Evolutionary conservation across 2,113 vertebrate genomes (phyloP), one percentile per base, ranked within the genome.

Genomic region (Lichenostomus cassidix): DNA sequence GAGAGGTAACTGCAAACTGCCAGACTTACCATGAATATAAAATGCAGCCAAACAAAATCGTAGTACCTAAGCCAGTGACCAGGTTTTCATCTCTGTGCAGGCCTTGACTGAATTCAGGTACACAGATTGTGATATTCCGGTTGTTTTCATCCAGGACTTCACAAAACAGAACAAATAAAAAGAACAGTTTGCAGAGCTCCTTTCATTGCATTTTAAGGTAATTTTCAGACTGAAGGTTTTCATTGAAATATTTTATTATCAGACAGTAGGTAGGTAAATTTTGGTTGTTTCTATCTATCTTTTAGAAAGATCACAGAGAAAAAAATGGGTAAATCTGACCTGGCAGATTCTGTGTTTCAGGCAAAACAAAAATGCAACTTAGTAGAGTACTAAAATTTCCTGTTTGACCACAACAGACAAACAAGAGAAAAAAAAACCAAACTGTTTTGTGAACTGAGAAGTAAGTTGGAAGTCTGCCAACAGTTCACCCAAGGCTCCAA

Each of bases 11-110:
- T 39, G 53, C 27, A 87, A 88, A 62, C 7, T 7, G 7, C 20
- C 27, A 83, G 67, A 97, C 98, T 97, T 98, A 99, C 99, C 99
- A 99, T 47, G 99, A 99, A 95, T 99, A 99, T 37, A 99, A 97
- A 95, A 99, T 98, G 76, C 99, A 99, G 84, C 96, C 97, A 80
- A 99, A 98, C 50, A 99, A 94, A 90, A 99, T 98, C 1, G 96
- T 60, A 2, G 98, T 98, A 47, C 99, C 99, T 80, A 99, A 69
- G 24, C 96, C 95, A 9, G 98, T 98, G 84, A 99, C 99, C 64
- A 99, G 97, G 86, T 98, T 98, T 83, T 98, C 98, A 90, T 99
- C 99, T 53, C 96, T 98, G 91, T 98, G 98, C 10, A 98, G 91
- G 56, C 97, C 98, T 47, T 98, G 98, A 73, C 98, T 98, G 67